Conservation (phyloP, 2,797 vertebrate genomes). For the Typhlichthys eigenmanni region DNA sequence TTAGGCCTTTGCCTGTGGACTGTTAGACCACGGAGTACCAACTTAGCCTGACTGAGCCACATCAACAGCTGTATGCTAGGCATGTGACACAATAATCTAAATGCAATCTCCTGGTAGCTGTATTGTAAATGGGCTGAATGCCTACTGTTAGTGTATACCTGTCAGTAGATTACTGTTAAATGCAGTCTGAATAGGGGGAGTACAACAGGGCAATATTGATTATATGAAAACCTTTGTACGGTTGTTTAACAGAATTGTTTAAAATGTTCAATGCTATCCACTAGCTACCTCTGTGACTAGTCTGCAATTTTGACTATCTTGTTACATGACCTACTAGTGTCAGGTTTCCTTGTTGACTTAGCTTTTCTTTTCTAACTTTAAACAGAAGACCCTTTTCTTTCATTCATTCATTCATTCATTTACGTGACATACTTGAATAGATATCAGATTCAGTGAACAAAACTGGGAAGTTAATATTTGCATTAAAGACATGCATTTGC, state of each 20-base stretch:
- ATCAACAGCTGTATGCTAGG: constrained; percentile 39
- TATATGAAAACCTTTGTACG: constrained; percentile 2
- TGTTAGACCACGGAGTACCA: constrained; percentile 63
- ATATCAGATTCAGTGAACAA: constrained; percentile 25
- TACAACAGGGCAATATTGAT: not conserved
- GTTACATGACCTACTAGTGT: not conserved
- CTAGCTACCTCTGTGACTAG: constrained; percentile 1
- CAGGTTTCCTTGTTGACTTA: not conserved
- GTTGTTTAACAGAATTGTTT: constrained; percentile 14
- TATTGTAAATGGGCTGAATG: constrained; percentile 15
- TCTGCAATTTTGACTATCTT: constrained; percentile 3
- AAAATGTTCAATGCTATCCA: constrained; percentile 1
- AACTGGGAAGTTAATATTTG: constrained; percentile 11
- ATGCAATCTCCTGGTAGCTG: constrained; percentile 26
- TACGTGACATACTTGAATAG: constrained; percentile 61
- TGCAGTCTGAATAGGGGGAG: constrained; percentile 8
- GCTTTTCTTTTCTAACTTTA: constrained; percentile 6
- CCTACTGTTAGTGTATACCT: constrained; percentile 11
- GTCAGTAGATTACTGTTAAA: constrained; percentile 13
- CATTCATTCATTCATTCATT: constrained; percentile 13
- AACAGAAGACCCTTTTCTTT: constrained; percentile 20
- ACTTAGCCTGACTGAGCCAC: constrained; percentile 44
- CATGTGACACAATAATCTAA: constrained; percentile 30
- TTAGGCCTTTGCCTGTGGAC: constrained; percentile 69
- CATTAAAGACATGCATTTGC: constrained; percentile 28